Conservation (phyloP, 2,113 vertebrate species). For the Anguilla japonica region DNA sequence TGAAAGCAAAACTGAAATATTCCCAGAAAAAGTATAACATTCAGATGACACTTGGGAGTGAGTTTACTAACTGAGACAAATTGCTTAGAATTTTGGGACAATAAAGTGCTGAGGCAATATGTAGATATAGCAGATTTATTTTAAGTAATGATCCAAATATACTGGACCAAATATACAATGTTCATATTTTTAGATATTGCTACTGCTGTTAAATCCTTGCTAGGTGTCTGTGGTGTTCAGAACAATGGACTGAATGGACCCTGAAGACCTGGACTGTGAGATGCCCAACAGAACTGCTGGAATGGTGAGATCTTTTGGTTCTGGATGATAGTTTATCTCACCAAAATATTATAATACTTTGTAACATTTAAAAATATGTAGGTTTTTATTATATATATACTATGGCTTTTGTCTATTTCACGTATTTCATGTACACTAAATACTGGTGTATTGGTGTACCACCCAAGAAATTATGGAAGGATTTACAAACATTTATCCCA, state of each 20-base stretch:
- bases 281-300: too few species aligned
- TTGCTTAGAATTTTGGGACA: not conserved
- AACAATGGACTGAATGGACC: too few species aligned
- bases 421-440: not conserved
- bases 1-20: not conserved
- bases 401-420: not conserved
- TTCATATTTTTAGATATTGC: not conserved
- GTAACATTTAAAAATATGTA: too few species aligned
- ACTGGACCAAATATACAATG: not conserved
- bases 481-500: too few species aligned
- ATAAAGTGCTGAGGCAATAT: not conserved
- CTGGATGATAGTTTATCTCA: too few species aligned
- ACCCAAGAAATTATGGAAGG: too few species aligned
- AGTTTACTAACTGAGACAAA: not conserved
- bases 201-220: not conserved
- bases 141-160: not conserved
- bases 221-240: too few species aligned
- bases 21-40: not conserved
- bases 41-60: not conserved
- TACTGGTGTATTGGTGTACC: too few species aligned
- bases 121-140: not conserved
- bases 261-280: too few species aligned
- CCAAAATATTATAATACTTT: too few species aligned
- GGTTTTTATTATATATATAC: too few species aligned
- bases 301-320: too few species aligned